A percentile compares a stretch with the other conserved stretches of the same genome.
Evolutionary conservation across 2,113 vertebrate genomes (phyloP).

Genomic region (Campylomormyrus numenius): DNA sequence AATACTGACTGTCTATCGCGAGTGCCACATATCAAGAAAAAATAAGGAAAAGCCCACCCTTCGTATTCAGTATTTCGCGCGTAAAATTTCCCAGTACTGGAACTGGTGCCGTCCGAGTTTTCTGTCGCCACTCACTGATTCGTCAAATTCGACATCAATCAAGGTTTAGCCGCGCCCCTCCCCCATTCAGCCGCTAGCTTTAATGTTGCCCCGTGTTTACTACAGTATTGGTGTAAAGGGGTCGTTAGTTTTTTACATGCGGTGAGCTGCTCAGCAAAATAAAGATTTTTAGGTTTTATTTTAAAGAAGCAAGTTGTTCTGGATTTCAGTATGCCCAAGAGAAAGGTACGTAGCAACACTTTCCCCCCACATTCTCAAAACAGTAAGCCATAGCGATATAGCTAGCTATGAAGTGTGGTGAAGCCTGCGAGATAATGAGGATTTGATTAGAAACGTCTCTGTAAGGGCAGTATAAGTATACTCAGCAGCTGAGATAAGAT

Average conservation of each 20-base stretch:
- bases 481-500: not conserved
- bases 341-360: slow-evolving; percentile 48
- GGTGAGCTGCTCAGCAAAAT: slow-evolving; percentile 35
- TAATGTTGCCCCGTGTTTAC: slow-evolving; percentile 52
- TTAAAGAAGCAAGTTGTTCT: slow-evolving; percentile 30
- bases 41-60: slow-evolving; percentile 1
- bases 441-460: slow-evolving; percentile 13
- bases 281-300: slow-evolving; percentile 34
- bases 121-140: slow-evolving; percentile 21
- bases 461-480: not conserved
- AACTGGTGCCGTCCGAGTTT: slow-evolving; percentile 28
- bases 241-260: slow-evolving; percentile 35
- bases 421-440: slow-evolving; percentile 29
- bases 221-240: slow-evolving; percentile 46
- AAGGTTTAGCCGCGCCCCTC: slow-evolving; percentile 31
- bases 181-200: slow-evolving; percentile 45
- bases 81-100: slow-evolving; percentile 38
- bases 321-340: slow-evolving; percentile 50
- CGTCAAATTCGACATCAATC: slow-evolving; percentile 33
- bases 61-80: slow-evolving; percentile 43
- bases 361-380: slow-evolving; percentile 26
- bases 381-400: slow-evolving; percentile 29
- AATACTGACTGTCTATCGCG: not conserved
- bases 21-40: not conserved
- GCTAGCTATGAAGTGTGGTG: not conserved